These are phyloP conservation scores for Eremophila alpestris DNA, from an alignment of 2,797 vertebrate genomes.

Conservation along the genomic window DNA sequence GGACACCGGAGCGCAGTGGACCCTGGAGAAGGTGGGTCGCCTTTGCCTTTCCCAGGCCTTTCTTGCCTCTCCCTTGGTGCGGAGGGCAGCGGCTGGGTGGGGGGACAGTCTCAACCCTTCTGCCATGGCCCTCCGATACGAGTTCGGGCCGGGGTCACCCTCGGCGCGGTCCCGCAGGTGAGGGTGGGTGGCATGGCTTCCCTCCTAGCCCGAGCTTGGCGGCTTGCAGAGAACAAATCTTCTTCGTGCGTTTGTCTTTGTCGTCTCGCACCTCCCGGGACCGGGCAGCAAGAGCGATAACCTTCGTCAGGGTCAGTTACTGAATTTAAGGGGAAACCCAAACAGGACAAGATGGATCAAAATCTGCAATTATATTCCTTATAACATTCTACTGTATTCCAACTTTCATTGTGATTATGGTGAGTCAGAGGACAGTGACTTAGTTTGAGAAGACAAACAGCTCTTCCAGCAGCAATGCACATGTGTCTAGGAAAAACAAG, in stretches of 20 bases:
- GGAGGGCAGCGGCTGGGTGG: not conserved
- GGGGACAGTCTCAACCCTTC: not conserved
- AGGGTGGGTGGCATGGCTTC: not conserved
- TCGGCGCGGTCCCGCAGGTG: not conserved
- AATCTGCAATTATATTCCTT: not conserved
- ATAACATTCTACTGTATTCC: not conserved
- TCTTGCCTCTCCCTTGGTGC: not conserved
- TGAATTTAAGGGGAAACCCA: not conserved
- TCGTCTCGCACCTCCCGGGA: not conserved
- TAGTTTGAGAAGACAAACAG: not conserved
- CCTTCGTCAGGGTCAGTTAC: not conserved
- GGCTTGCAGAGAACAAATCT: not conserved
- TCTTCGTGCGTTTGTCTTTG: rapidly evolving
- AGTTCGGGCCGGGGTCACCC: not conserved
- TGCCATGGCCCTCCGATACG: not conserved
- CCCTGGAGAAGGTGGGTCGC: constrained; percentile 60
- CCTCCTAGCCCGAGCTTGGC: not conserved
- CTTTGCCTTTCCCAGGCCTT: not conserved
- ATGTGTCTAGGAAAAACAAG: not conserved
- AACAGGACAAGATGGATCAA: not conserved
- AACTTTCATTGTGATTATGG: not conserved
- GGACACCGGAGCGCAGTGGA: constrained; percentile 37
- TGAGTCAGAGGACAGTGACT: not conserved
- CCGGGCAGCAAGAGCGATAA: rapidly evolving
- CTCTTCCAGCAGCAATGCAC: not conserved